These are phyloP conservation scores for Meiosimyza platycephala DNA, from an alignment of 2,888 invertebrate species.

Conservation along the genomic window DNA sequence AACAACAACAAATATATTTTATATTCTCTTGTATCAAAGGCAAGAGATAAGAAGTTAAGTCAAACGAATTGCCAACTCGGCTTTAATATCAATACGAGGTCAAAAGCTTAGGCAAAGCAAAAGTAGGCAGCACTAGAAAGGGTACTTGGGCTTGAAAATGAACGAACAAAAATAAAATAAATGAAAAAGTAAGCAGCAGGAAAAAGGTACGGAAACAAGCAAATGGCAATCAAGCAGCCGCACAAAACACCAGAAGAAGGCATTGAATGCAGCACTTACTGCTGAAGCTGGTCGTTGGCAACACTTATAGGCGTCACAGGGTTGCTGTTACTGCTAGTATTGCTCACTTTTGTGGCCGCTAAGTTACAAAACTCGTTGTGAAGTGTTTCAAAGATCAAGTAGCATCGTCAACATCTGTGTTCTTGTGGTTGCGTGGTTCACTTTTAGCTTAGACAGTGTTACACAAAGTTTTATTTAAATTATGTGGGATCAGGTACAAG, in stretches of 20 bases:
- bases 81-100: constrained; percentile 5
- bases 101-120: background rate
- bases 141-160: background rate
- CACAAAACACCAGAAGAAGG: no score
- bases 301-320: background rate
- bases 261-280: no score
- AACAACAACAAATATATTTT: background rate
- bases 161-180: no score
- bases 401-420: background rate
- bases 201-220: no score
- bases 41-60: background rate
- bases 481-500: background rate
- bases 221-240: no score
- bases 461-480: background rate
- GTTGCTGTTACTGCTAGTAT: background rate
- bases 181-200: no score
- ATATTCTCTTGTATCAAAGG: background rate
- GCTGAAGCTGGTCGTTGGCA: background rate
- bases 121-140: background rate
- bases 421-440: background rate
- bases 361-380: constrained; percentile 8
- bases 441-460: background rate
- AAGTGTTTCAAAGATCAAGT: constrained; percentile 13
- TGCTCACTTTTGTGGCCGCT: constrained; percentile 13
- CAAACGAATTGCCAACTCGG: constrained; percentile 5